These are phyloP conservation scores for Triplophysa rosa DNA, from an alignment of 2,113 vertebrate species.

Conservation along the genomic window DNA sequence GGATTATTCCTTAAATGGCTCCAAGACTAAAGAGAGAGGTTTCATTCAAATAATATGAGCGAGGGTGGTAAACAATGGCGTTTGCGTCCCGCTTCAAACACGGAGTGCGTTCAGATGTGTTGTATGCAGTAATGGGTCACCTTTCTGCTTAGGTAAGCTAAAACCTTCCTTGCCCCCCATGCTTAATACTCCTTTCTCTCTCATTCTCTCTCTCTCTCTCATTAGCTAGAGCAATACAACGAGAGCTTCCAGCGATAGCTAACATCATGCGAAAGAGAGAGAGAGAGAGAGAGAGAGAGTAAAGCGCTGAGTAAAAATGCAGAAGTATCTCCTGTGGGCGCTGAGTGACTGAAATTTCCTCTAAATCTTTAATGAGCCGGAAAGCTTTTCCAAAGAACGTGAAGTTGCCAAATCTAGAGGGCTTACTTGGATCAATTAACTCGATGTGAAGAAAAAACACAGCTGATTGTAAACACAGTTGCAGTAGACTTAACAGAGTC, in stretches of 20 bases:
- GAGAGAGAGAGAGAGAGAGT: slow-evolving; percentile 40
- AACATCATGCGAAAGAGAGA: slow-evolving; percentile 49
- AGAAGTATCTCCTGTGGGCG: slow-evolving; percentile 79
- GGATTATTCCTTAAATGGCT: slow-evolving; percentile 36
- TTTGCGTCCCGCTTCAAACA: slow-evolving; percentile 25
- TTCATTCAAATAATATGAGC: slow-evolving; percentile 27
- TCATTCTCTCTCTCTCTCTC: slow-evolving; percentile 28
- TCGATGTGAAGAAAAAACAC: slow-evolving; percentile 15
- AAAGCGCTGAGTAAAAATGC: slow-evolving; percentile 61
- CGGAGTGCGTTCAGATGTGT: slow-evolving; percentile 29
- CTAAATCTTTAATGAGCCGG: slow-evolving; percentile 82
- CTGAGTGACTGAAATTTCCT: slow-evolving; percentile 75
- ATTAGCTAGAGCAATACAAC: slow-evolving; percentile 42
- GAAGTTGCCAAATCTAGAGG: slow-evolving; percentile 53
- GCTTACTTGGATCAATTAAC: slow-evolving; percentile 56
- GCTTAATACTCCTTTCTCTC: not conserved
- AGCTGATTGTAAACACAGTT: slow-evolving; percentile 48
- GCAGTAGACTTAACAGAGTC: slow-evolving; percentile 50
- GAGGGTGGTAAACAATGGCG: not conserved
- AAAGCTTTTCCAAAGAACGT: slow-evolving; percentile 71
- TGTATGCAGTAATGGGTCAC: slow-evolving; percentile 42
- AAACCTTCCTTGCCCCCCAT: slow-evolving; percentile 42
- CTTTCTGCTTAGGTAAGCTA: slow-evolving; percentile 60
- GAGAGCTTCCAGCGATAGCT: slow-evolving; percentile 48
- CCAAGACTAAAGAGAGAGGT: not conserved